A percentile compares a stretch with the other conserved stretches of the same genome.
Evolutionary conservation across 2,113 vertebrate species (phyloP).

Genomic region (Rousettus leschenaultii): DNA sequence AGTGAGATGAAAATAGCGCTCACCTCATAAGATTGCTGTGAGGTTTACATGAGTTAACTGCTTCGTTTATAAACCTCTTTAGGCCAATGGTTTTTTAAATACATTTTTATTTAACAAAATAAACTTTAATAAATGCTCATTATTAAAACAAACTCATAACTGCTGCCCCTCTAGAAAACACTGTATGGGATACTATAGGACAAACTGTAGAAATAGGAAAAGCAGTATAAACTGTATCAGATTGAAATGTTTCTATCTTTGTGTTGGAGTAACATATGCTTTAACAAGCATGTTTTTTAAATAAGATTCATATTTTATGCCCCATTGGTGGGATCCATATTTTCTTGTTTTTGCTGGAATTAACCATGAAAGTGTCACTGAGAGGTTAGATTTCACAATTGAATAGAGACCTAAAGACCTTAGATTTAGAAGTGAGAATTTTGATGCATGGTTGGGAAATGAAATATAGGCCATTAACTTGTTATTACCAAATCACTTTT

Average conservation of each 20-base stretch:
- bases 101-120: conserved; percentile 25
- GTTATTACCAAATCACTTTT: not conserved
- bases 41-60: not conserved
- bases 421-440: not conserved
- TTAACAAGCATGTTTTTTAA: not conserved
- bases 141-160: not conserved
- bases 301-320: not conserved
- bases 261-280: not conserved
- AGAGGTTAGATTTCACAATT: not conserved
- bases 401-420: not conserved
- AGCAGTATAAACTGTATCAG: not conserved
- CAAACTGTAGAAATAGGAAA: not conserved
- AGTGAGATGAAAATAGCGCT: not conserved
- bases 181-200: not conserved
- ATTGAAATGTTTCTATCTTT: not conserved
- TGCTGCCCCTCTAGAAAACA: not conserved
- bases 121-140: not conserved
- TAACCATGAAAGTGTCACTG: not conserved
- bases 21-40: not conserved
- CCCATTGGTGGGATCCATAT: not conserved
- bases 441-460: conserved; percentile 9
- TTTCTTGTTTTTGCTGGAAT: conserved; percentile 16
- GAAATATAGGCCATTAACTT: not conserved
- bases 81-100: not conserved
- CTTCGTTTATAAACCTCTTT: not conserved